These are phyloP conservation scores for Pipistrellus pipistrellus DNA, from an alignment of 2,797 vertebrate species.

Conservation along the genomic window DNA sequence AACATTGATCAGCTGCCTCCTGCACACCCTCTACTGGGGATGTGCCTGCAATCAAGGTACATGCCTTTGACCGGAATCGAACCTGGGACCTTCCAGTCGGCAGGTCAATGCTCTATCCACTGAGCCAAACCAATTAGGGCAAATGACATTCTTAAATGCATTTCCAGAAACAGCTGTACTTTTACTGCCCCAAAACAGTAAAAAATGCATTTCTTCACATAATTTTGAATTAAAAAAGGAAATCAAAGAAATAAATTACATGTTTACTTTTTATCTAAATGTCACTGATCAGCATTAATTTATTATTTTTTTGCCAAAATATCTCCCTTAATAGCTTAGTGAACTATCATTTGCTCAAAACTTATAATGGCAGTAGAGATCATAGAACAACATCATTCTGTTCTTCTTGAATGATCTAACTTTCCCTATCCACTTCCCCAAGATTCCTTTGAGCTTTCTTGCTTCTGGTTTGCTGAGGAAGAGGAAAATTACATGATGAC, in stretches of 20 bases:
- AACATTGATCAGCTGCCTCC: too few species aligned
- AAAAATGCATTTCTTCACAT: constrained; percentile 42
- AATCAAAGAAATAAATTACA: constrained; percentile 57
- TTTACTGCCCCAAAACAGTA: constrained; percentile 56
- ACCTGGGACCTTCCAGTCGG: too few species aligned
- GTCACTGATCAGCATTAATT: constrained; percentile 39
- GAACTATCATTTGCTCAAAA: constrained; percentile 54
- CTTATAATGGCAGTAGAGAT: neutral
- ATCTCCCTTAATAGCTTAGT: neutral
- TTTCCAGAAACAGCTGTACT: constrained; percentile 40
- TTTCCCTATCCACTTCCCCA: neutral
- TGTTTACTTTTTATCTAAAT: constrained; percentile 55
- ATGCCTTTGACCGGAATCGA: too few species aligned
- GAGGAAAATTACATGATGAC: neutral
- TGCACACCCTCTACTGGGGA: too few species aligned
- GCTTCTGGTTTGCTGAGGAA: constrained; percentile 4
- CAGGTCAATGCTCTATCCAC: too few species aligned
- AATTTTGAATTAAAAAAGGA: constrained; percentile 34
- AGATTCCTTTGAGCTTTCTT: neutral
- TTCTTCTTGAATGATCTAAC: constrained; percentile 30
- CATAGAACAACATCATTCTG: neutral
- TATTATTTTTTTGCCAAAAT: constrained; percentile 23
- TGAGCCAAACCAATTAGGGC: neutral
- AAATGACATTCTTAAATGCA: constrained; percentile 73
- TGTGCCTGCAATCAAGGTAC: too few species aligned